A percentile compares a stretch with the other conserved stretches of the same genome.
Evolutionary conservation across 2,113 vertebrate genomes (phyloP).

Genomic region (Peromyscus maniculatus): DNA sequence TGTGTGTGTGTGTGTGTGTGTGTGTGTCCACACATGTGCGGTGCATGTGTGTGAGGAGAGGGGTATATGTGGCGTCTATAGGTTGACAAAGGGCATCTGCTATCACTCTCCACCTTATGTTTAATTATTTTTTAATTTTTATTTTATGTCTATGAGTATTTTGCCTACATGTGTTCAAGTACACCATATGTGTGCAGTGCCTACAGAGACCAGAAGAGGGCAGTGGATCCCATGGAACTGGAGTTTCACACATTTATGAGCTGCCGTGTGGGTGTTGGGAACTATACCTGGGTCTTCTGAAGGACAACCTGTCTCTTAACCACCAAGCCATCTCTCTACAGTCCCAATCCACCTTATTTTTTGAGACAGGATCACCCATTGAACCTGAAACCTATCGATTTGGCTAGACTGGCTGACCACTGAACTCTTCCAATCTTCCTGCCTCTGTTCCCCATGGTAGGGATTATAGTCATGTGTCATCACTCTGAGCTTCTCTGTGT

Average conservation of each 20-base stretch:
- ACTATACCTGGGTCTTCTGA: neutral
- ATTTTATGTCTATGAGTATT: neutral
- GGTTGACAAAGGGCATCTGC: neutral
- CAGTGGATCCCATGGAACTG: neutral
- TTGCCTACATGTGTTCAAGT: neutral
- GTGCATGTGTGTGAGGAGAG: neutral
- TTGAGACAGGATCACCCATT: neutral
- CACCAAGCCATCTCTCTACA: neutral
- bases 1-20: neutral
- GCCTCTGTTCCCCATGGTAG: neutral
- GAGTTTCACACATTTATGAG: neutral
- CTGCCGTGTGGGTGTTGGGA: neutral
- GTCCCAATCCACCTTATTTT: neutral
- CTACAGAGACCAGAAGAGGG: too few relatives aligned
- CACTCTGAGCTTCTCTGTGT: neutral
- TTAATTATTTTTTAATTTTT: neutral
- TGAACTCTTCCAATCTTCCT: neutral
- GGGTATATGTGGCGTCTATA: neutral
- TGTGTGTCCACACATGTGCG: neutral
- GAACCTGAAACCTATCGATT: too few relatives aligned
- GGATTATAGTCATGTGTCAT: too few relatives aligned
- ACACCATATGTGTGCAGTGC: neutral
- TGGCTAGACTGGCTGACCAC: neutral
- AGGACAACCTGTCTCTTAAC: neutral
- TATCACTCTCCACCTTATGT: neutral